Conservation (phyloP, 2,797 vertebrate species). For the Vultur gryphus region DNA sequence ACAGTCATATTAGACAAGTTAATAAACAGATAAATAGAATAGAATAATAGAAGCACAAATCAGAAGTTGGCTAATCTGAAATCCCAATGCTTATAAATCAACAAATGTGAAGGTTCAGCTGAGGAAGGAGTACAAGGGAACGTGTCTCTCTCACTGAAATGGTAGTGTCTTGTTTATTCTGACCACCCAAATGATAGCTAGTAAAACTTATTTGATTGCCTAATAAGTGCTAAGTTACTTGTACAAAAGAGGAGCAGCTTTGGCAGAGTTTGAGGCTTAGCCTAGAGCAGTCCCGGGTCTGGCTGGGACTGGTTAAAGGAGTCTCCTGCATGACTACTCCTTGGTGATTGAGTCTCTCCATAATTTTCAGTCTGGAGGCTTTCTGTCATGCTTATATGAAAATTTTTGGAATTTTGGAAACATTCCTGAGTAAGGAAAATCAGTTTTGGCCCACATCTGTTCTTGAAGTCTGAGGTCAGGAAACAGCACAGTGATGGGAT, state of each 20-base stretch:
- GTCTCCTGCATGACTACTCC: background rate
- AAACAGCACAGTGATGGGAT: background rate
- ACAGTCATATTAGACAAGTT: background rate
- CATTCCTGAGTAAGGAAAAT: background rate
- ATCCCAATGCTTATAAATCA: background rate
- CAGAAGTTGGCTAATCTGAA: background rate
- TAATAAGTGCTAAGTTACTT: background rate
- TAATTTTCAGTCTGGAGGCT: background rate
- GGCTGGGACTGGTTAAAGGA: background rate
- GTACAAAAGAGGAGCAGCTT: background rate
- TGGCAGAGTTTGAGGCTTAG: background rate
- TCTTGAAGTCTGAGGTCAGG: background rate
- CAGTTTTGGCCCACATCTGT: background rate
- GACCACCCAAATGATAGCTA: background rate
- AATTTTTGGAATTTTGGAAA: background rate
- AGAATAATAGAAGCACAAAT: background rate
- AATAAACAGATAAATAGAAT: background rate
- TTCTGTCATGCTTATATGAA: background rate
- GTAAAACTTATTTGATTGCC: background rate
- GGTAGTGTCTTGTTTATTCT: background rate
- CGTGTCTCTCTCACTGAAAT: background rate
- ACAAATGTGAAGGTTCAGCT: background rate
- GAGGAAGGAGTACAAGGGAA: background rate
- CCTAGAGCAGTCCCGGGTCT: background rate
- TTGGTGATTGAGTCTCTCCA: background rate